Evolutionary conservation across 2,888 invertebrate species (phyloP).

Genomic region (Microchrysa polita): DNA sequence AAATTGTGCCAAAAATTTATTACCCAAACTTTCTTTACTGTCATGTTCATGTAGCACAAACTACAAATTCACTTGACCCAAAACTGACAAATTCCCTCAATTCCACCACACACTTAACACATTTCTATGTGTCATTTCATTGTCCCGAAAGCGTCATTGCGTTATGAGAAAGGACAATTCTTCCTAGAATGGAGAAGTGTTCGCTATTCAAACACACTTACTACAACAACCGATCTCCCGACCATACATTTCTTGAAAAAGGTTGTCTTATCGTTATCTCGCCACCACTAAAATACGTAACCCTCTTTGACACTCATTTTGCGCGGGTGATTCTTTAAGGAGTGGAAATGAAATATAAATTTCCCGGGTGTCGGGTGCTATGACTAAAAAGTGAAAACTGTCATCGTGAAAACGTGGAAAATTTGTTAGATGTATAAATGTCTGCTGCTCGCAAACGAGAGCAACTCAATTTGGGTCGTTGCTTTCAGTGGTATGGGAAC

Average conservation of each 20-base stretch:
- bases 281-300: conserved; percentile 21
- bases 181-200: no score
- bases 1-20: no score
- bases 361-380: background rate
- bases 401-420: conserved; percentile 34
- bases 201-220: background rate
- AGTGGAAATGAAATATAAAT: conserved; percentile 14
- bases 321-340: conserved; percentile 4
- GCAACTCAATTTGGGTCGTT: conserved; percentile 20
- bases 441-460: conserved; percentile 1
- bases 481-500: background rate
- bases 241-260: background rate
- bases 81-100: conserved; percentile 23
- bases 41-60: no score
- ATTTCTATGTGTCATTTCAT: conserved; percentile 11
- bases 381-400: conserved; percentile 35
- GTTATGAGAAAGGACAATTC: background rate
- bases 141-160: background rate
- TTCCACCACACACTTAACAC: conserved; percentile 27
- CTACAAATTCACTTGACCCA: background rate
- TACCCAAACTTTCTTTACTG: no score
- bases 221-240: no score
- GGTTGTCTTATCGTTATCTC: conserved; percentile 25
- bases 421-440: conserved; percentile 21
- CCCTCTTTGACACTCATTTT: conserved; percentile 15